Evolutionary conservation across 2,888 invertebrate genomes (phyloP), one percentile per base, ranked within the genome.

Genomic region (Cheilosia pagana): DNA sequence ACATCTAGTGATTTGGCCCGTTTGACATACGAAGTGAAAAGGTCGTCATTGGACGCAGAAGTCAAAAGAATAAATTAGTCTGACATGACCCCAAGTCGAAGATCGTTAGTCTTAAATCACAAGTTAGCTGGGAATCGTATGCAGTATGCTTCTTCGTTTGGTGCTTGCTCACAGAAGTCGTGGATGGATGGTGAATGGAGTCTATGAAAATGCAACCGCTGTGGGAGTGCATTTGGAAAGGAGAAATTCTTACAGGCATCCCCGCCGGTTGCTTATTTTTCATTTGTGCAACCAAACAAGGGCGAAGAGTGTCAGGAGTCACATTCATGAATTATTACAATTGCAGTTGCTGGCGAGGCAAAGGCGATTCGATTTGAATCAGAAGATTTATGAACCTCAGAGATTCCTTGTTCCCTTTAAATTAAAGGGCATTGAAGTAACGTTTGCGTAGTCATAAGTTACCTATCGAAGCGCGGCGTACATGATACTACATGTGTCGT

Each of bases 21-120:
- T n/a, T 41, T 23, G 35, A 5, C 50, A 48, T 23, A 16, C 16
- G 23, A 28, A 48, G 14, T n/a, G n/a, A 55, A 57, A 68, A n/a
- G 35, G 48, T 25, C 48, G 12, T 10, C 14, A 16, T 43, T 7
- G 16, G 7, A 0, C 6, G n/a, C n/a, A 28, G 28, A 28, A 28
- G 28, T n/a, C 43, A 43, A 43, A n/a, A 35, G 45, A 55, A 74
- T 74, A 50, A 75, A 50, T 65, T 41, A 65, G 48, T 75, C 28
- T 28, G 28, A 28, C 28, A 50, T 65, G 63, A 55, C 74, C 63
- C 39, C 41, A 28, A 50, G 48, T 50, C 19, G 21, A 19, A n/a
- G 53, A 63, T 50, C 65, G 41, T 75, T 52, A 67, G 65, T 75
- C 50, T 75, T 8, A 21, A 19, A 59, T 65, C 65, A 75, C 57